Conservation (phyloP, 2,797 vertebrate genomes). For the Ptychobarbus kaznakovi region DNA sequence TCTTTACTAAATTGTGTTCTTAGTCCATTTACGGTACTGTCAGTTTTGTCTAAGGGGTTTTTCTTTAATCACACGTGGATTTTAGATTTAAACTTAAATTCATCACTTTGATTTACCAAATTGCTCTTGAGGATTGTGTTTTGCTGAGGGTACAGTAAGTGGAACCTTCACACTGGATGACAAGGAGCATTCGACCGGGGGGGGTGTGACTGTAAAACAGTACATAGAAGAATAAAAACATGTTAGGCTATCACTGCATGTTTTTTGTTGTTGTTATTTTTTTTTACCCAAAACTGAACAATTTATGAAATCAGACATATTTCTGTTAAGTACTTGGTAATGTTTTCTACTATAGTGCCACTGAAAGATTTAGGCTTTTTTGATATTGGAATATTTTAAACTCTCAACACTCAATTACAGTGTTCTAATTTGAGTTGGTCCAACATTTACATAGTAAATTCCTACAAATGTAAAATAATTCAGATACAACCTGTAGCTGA, state of each 20-base stretch:
- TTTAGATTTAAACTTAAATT: not conserved
- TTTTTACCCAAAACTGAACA: not conserved
- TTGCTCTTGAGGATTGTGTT: not conserved
- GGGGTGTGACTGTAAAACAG: not conserved
- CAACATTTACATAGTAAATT: not conserved
- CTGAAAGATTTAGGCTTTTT: slow-evolving; percentile 1
- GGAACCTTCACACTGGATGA: not conserved
- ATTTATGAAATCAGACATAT: not conserved
- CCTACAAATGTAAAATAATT: not conserved
- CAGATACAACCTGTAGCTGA: not conserved
- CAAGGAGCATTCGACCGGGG: not conserved
- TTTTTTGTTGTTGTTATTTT: not conserved
- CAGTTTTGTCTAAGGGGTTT: not conserved
- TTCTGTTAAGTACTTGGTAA: not conserved
- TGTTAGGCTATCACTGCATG: not conserved
- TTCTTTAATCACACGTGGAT: not conserved
- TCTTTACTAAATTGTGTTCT: not conserved
- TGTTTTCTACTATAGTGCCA: not conserved
- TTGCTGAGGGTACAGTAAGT: not conserved
- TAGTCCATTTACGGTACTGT: not conserved
- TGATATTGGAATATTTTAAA: slow-evolving; percentile 1
- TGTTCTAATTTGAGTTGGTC: not conserved
- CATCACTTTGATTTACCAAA: not conserved
- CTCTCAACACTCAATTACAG: not conserved
- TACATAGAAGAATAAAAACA: not conserved